These are phyloP conservation scores for Lacanobia wlatinum DNA, from an alignment of 2,888 invertebrate species.

Conservation along the genomic window DNA sequence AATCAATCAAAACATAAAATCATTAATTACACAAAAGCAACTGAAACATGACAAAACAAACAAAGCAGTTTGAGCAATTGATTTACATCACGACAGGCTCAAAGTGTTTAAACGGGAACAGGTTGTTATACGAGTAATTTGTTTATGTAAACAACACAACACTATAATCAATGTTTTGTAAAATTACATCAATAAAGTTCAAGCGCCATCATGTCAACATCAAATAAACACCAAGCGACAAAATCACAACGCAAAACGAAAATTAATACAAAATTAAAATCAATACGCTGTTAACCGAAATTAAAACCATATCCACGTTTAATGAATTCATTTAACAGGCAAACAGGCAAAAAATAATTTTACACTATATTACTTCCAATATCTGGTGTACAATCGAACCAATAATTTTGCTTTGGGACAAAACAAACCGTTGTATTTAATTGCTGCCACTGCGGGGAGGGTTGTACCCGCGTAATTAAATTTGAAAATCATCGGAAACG, in stretches of 20 bases:
- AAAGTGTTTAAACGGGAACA: too few relatives aligned
- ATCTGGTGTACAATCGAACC: conserved; percentile 55
- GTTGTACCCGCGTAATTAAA: conserved; percentile 64
- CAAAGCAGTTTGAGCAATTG: not conserved
- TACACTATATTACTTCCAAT: conserved; percentile 46
- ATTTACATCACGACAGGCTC: not conserved
- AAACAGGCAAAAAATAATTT: conserved; percentile 50
- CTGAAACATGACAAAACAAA: not conserved
- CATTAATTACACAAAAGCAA: not conserved
- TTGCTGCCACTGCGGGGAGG: conserved; percentile 42
- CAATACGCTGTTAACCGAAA: conserved; percentile 48
- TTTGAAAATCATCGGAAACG: conserved; percentile 68
- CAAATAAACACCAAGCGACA: conserved; percentile 22
- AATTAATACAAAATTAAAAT: conserved; percentile 50
- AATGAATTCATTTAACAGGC: conserved; percentile 54
- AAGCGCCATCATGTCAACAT: conserved; percentile 4
- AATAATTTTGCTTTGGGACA: conserved; percentile 57
- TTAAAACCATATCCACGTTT: conserved; percentile 57
- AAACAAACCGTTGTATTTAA: conserved; percentile 64
- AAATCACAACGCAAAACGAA: conserved; percentile 15
- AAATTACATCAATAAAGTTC: conserved; percentile 21
- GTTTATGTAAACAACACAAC: not conserved
- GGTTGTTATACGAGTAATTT: not conserved
- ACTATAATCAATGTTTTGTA: not conserved
- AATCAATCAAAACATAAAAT: not conserved